These are phyloP conservation scores for Mimachlamys varia DNA, from an alignment of 2,888 invertebrate species.

Conservation along the genomic window DNA sequence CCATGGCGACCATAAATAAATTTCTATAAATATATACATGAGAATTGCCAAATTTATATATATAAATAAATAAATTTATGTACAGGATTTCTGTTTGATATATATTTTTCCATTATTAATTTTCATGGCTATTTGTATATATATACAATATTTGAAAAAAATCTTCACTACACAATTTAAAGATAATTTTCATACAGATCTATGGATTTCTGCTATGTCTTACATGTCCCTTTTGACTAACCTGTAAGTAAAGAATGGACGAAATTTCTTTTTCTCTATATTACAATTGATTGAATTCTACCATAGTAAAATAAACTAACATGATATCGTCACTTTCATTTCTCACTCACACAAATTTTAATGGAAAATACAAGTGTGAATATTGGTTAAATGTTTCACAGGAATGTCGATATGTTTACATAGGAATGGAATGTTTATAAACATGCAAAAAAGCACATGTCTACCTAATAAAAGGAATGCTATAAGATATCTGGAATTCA, in stretches of 20 bases:
- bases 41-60: conserved; percentile 29
- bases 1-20: background rate
- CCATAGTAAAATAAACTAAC: background rate
- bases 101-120: background rate
- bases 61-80: conserved; percentile 14
- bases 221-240: background rate
- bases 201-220: conserved; percentile 23
- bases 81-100: background rate
- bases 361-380: background rate
- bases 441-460: background rate
- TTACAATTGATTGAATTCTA: background rate
- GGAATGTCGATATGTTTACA: background rate
- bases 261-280: background rate
- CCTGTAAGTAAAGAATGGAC: background rate
- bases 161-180: background rate
- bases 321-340: background rate
- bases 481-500: background rate
- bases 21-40: conserved; percentile 34
- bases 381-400: background rate
- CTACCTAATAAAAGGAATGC: background rate
- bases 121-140: background rate
- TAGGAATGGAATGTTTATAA: background rate
- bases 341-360: background rate
- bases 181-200: background rate
- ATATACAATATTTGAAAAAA: background rate